Percentiles rank a stretch among this genome's conserved stretches.
Conservation (phyloP, 2,113 vertebrate species). For the Xiphias gladius region DNA sequence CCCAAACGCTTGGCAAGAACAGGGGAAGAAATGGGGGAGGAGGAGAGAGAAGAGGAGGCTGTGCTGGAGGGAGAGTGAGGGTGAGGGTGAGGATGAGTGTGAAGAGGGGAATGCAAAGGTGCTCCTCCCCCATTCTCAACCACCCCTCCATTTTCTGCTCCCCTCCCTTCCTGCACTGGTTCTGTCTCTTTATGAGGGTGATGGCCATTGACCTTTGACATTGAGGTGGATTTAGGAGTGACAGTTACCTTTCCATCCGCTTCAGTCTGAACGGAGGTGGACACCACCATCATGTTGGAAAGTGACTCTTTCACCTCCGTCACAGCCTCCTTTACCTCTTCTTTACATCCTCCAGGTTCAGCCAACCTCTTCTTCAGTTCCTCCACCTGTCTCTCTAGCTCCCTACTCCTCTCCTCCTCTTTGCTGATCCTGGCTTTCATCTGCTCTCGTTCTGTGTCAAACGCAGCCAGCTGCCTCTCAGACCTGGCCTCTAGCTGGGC, state of each 20-base stretch:
- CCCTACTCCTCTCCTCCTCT: conserved; percentile 90
- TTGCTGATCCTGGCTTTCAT: conserved; percentile 88
- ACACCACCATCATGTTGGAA: conserved; percentile 46
- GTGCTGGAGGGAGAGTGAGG: conserved; percentile 89
- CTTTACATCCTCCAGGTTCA: conserved; percentile 45
- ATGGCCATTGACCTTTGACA: conserved; percentile 90
- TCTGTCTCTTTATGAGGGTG: conserved; percentile 78
- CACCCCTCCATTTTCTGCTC: conserved; percentile 73
- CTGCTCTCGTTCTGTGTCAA: conserved; percentile 91
- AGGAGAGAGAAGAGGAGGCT: conserved; percentile 92
- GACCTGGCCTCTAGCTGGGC: conserved; percentile 89
- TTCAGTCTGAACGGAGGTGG: conserved; percentile 89
- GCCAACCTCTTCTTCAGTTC: conserved; percentile 84
- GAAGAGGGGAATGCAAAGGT: conserved; percentile 73
- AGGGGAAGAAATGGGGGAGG: conserved; percentile 95
- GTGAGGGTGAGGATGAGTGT: conserved; percentile 72
- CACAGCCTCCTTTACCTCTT: conserved; percentile 51
- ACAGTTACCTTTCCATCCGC: conserved; percentile 73
- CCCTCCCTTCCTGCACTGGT: conserved; percentile 52
- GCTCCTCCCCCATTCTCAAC: conserved; percentile 85
- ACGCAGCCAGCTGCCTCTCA: conserved; percentile 91
- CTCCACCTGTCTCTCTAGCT: conserved; percentile 90
- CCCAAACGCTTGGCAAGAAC: conserved; percentile 89
- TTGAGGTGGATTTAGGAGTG: conserved; percentile 56
- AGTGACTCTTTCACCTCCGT: conserved; percentile 58